Evolutionary conservation across 1,140 invertebrate species (phyloP), one percentile per base, ranked within the genome.

Genomic region (Polypedilum pembai): DNA sequence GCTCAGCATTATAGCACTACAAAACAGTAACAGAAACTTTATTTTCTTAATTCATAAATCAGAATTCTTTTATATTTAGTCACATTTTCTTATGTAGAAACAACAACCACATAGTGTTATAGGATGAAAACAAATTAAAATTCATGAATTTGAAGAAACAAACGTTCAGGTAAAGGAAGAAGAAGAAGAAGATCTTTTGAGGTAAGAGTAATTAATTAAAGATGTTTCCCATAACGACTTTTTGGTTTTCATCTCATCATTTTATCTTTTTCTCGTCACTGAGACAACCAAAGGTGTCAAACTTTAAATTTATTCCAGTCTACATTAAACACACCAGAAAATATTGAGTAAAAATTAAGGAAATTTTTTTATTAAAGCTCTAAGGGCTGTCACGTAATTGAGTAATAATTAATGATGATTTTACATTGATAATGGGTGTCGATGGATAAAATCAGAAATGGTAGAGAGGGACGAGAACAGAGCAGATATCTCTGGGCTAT

Each of bases 361-460:
- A 33, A 33, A 33, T n/a, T n/a, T n/a, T n/a, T 33, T 33, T 5
- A 33, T 33, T 33, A 5, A 33, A 33, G 24, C 24, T 33, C 24
- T 33, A 3, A 33, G 24, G 24, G 24, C 1, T 45, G 3, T 15
- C n/a, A 56, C 45, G n/a, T 56, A 56, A 56, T 56, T 56, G 10
- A 56, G 45, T 56, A 15, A 56, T 56, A 56, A 56, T 56, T 56
- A 56, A 56, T 56, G 45, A 56, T 15, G 45, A 56, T 56, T 56
- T 56, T 56, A 56, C 45, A 56, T 56, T n/a, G 45, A 56, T 56
- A 56, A 56, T 56, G 45, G 12, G 8, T 56, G 45, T 15, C n/a
- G 45, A 33, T 33, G 24, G 24, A 33, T 33, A 33, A 33, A 33
- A 33, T 33, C 1, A 3, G 10, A 56, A 56, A 56, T 56, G 4